Base-by-base conservation (phyloP, 2,888 invertebrate species). In the Heliconius charithonia region DNA sequence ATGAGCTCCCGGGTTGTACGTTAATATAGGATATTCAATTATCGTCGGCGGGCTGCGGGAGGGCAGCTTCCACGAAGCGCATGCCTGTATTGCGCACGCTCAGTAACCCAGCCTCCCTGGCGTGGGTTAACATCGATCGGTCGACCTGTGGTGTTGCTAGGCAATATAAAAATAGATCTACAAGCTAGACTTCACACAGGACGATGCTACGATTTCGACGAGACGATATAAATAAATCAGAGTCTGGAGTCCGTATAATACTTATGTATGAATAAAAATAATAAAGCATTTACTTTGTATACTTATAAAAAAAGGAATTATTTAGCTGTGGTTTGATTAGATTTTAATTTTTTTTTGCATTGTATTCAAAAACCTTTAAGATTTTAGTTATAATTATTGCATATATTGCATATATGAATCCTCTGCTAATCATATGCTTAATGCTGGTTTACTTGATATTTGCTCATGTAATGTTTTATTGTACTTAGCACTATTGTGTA, bases 1-100 rank as follows among this genome's bases (percentile, higher is more conserved):
- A 22, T 16, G 75, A 75, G 16, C 75, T 67, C 66, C 66, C 37
- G 22, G 75, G 66, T n/a, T 16, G 29, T 66, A n/a, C 29, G 9
- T 29, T 75, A 51, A 51, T 25, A 29, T 10, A n/a, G 10, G 13
- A 9, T 32, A 66, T 45, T 41, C n/a, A 41, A 67, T 56, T 41
- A 41, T n/a, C 37, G 37, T 41, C 67, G 4, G 56, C 7, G 56
- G 32, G 32, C 29, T 56, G 51, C 70, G 51, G 22, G 71, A 67
- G 22, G 32, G 32, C 22, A 67, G n/a, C n/a, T 75, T 32, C 32
- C 75, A 75, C 51, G 16, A 56, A n/a, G 56, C 56, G 66, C n/a
- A 75, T 75, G 32, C 12, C 45, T 19, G 29, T n/a, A 51, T 45
- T 67, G 66, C 75, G 75, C 75, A 75, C 51, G 29, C 75, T 75